phyloP scores from a whole-genome alignment of 1,140 invertebrate species.

The Nephotettix cincticeps region DNA sequence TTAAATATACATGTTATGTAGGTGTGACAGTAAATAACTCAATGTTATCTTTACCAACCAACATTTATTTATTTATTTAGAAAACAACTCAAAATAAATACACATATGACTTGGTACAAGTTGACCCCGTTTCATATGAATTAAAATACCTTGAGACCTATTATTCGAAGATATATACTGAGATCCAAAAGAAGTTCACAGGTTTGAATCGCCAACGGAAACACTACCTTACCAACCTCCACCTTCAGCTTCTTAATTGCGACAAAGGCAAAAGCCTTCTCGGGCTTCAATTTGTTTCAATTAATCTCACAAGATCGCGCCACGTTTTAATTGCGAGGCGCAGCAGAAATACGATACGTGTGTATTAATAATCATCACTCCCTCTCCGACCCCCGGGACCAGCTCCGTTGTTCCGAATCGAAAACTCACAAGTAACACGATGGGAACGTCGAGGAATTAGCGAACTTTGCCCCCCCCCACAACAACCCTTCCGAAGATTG shows the following conservation, averaged over 20 bases:
- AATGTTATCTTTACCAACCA: too few relatives aligned
- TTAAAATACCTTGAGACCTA: background rate
- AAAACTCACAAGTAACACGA: conserved; percentile 31
- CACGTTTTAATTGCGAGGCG: conserved; percentile 30
- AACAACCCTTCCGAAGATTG: conserved; percentile 24
- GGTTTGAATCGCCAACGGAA: background rate
- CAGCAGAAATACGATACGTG: conserved; percentile 34
- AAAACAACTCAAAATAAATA: background rate
- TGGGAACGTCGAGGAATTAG: conserved; percentile 28
- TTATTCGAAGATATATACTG: background rate
- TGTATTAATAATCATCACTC: conserved; percentile 37
- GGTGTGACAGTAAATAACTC: background rate
- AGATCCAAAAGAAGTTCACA: background rate
- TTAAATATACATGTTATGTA: too few relatives aligned
- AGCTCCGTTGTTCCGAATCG: conserved; percentile 20
- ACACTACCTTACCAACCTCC: background rate
- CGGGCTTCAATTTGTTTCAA: conserved; percentile 31
- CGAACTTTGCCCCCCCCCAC: conserved; percentile 26
- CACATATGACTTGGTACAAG: background rate
- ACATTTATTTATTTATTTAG: background rate
- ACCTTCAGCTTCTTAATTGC: background rate
- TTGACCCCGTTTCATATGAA: background rate
- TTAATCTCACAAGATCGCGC: conserved; percentile 29
- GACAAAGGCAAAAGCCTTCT: conserved; percentile 3
- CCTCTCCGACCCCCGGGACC: conserved; percentile 29